These are phyloP conservation scores for Leptodactylus fuscus DNA, from an alignment of 2,113 vertebrate genomes.

Conservation along the genomic window DNA sequence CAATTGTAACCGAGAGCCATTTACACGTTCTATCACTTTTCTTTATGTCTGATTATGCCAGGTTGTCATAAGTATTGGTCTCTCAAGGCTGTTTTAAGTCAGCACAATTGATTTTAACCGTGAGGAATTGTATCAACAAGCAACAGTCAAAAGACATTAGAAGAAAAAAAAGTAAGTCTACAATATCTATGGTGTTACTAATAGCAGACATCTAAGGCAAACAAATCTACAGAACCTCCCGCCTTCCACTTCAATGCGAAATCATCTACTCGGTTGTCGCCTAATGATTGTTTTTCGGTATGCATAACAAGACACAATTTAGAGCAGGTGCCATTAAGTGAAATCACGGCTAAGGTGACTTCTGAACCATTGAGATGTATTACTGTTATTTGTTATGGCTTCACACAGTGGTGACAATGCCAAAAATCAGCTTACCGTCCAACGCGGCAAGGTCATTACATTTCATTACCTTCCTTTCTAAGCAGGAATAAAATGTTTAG, in stretches of 20 bases:
- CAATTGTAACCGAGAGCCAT: slow-evolving; percentile 24
- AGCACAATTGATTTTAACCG: slow-evolving; percentile 7
- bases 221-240: background rate
- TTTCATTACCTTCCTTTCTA: background rate
- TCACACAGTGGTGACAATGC: slow-evolving; percentile 27
- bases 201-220: background rate
- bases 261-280: background rate
- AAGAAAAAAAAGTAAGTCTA: background rate
- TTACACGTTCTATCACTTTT: slow-evolving; percentile 39
- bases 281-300: slow-evolving; percentile 32
- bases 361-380: background rate
- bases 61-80: slow-evolving; percentile 29
- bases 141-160: slow-evolving; percentile 9
- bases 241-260: background rate
- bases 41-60: slow-evolving; percentile 34
- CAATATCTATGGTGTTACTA: background rate
- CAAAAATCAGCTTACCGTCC: background rate
- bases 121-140: slow-evolving; percentile 39
- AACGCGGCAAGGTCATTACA: background rate
- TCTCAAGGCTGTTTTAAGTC: slow-evolving; percentile 17
- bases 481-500: background rate
- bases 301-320: slow-evolving; percentile 26
- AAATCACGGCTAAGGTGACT: slow-evolving; percentile 31
- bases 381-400: slow-evolving; percentile 26
- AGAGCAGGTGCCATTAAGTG: background rate